These are phyloP conservation scores for Cassiopea xamachana DNA, from an alignment of 30 jellyfish, hydroid and myxozoan genomes.

Conservation along the genomic window DNA sequence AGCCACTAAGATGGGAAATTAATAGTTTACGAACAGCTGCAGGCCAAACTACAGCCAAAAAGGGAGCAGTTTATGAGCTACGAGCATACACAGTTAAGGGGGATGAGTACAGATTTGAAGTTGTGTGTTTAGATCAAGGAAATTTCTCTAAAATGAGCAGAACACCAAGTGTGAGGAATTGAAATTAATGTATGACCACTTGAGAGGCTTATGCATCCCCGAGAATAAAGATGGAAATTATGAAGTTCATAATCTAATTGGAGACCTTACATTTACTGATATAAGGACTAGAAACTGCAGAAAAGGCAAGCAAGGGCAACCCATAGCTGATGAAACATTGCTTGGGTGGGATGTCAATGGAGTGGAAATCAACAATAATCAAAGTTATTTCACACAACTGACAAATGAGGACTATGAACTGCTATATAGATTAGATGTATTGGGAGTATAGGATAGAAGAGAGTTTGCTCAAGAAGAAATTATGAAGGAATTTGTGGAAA, in stretches of 20 bases:
- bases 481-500: slow-evolving; percentile 38
- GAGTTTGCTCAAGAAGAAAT: slow-evolving; percentile 65
- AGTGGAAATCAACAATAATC: neutral
- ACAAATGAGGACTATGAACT: slow-evolving; percentile 46
- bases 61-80: slow-evolving; percentile 46
- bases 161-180: slow-evolving; percentile 40
- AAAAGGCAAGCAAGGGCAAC: slow-evolving; percentile 39
- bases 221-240: slow-evolving; percentile 53
- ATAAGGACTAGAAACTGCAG: slow-evolving; percentile 59
- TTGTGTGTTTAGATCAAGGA: slow-evolving; percentile 30
- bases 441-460: slow-evolving; percentile 30
- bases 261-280: slow-evolving; percentile 64
- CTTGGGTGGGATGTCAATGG: slow-evolving; percentile 69
- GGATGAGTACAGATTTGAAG: slow-evolving; percentile 47
- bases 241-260: slow-evolving; percentile 53
- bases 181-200: slow-evolving; percentile 33
- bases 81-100: slow-evolving; percentile 23
- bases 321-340: slow-evolving; percentile 66
- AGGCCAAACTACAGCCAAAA: slow-evolving; percentile 14
- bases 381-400: slow-evolving; percentile 49
- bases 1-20: slow-evolving; percentile 59
- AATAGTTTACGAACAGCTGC: slow-evolving; percentile 36
- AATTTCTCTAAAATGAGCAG: slow-evolving; percentile 39
- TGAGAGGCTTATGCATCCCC: slow-evolving; percentile 57
- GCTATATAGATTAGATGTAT: slow-evolving; percentile 44